Conservation (phyloP, 2,888 invertebrate species). For the Campoletis raptor region DNA sequence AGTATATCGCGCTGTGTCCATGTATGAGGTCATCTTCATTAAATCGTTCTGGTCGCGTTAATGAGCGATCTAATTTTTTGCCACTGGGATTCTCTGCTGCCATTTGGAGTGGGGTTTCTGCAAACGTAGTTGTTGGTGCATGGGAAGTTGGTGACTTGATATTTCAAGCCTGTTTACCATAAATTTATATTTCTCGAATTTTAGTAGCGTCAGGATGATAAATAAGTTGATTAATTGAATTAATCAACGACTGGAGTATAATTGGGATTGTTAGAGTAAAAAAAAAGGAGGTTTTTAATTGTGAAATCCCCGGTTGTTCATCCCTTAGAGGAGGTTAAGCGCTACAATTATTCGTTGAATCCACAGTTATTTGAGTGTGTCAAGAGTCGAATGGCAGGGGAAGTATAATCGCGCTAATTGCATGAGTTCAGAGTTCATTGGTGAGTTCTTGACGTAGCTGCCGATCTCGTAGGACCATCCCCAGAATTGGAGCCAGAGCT, state of each 20-base stretch:
- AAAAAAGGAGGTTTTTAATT: background rate
- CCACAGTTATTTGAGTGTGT: background rate
- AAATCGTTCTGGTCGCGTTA: constrained; percentile 84
- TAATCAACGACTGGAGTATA: background rate
- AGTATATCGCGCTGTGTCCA: constrained; percentile 69
- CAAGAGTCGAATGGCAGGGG: background rate
- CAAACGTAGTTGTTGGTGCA: background rate
- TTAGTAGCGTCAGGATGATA: background rate
- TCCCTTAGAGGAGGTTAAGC: background rate
- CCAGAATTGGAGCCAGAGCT: constrained; percentile 23
- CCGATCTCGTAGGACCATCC: constrained; percentile 20
- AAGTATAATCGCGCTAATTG: constrained; percentile 3
- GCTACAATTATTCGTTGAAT: background rate
- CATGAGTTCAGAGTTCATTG: background rate
- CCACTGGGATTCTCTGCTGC: constrained; percentile 67
- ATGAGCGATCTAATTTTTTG: constrained; percentile 84
- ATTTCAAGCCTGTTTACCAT: constrained; percentile 14
- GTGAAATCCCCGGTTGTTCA: background rate
- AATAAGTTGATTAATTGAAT: constrained; percentile 1
- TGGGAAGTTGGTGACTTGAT: background rate
- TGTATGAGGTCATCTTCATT: constrained; percentile 85
- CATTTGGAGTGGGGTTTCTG: constrained; percentile 10
- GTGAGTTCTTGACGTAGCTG: constrained; percentile 1
- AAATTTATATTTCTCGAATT: background rate
- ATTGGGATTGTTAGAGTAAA: background rate